Evolutionary conservation across 2,113 vertebrate genomes (phyloP).

Genomic region (Isurus oxyrinchus): DNA sequence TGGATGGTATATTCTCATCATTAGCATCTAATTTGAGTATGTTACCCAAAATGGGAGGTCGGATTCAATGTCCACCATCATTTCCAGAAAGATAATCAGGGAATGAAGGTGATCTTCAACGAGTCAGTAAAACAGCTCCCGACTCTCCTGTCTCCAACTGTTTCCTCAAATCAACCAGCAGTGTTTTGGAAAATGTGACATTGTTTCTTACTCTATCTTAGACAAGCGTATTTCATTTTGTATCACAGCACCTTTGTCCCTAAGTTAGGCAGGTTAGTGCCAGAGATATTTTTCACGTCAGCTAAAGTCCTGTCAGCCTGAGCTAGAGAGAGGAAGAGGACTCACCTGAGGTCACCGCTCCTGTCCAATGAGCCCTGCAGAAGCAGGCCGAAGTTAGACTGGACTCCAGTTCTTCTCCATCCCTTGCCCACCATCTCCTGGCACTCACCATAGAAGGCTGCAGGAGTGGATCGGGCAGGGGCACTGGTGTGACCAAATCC

Average conservation of each 20-base stretch:
- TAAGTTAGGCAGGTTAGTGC: neutral
- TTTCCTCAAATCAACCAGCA: neutral
- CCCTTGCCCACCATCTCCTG: neutral
- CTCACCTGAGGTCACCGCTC: neutral
- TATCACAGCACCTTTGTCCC: neutral
- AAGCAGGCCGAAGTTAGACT: neutral
- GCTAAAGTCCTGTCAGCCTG: neutral
- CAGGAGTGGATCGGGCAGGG: neutral
- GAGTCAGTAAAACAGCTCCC: too few relatives aligned
- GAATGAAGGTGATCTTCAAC: neutral
- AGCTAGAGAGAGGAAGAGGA: neutral
- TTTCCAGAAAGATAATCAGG: neutral
- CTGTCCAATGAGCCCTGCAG: neutral
- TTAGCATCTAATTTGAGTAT: neutral
- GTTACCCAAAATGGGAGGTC: neutral
- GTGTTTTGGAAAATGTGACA: neutral
- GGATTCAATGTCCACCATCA: neutral
- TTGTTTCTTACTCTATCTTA: neutral
- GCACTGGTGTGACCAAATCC: neutral
- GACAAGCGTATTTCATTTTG: neutral
- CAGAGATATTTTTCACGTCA: neutral
- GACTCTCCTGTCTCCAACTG: neutral
- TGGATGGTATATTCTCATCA: neutral
- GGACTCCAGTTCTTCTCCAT: neutral
- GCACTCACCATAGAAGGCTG: neutral